phyloP scores from a whole-genome alignment of 2,113 vertebrate genomes.

The Dicentrarchus labrax region DNA sequence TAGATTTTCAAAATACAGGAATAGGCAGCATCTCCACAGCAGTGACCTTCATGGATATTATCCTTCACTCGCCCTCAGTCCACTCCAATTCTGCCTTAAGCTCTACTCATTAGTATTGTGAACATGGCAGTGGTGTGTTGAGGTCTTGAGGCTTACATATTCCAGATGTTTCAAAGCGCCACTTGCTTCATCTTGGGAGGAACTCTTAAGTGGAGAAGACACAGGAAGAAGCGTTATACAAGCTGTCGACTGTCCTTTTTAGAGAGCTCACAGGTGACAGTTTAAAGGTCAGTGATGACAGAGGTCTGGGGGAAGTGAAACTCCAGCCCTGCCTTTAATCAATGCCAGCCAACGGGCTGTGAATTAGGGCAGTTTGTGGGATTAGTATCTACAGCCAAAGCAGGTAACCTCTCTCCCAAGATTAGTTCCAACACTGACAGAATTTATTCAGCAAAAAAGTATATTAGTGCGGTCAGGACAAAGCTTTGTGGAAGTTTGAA shows the following conservation, averaged over 20 bases:
- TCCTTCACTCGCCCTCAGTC: neutral
- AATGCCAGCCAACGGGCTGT: neutral
- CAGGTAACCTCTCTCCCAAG: neutral
- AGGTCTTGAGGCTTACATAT: constrained; percentile 81
- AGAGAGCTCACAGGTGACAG: constrained; percentile 24
- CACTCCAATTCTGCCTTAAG: constrained; percentile 6
- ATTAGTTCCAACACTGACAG: constrained; percentile 11
- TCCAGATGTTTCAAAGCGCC: constrained; percentile 83
- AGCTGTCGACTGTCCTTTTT: constrained; percentile 12
- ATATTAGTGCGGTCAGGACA: constrained; percentile 44
- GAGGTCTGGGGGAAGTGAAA: neutral
- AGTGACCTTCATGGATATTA: neutral
- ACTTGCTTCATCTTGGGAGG: constrained; percentile 73
- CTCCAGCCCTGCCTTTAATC: constrained; percentile 4
- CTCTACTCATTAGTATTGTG: constrained; percentile 11
- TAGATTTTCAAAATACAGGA: neutral
- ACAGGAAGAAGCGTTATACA: constrained; percentile 78
- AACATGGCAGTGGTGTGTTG: constrained; percentile 56
- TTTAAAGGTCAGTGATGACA: constrained; percentile 3
- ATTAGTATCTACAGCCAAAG: constrained; percentile 62
- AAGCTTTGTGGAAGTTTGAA: constrained; percentile 20
- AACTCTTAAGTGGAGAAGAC: constrained; percentile 81
- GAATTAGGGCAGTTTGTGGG: constrained; percentile 25
- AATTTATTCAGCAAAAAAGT: neutral
- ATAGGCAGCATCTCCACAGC: neutral